Evolutionary conservation across 2,113 vertebrate genomes (phyloP).

Genomic region (Propithecus coquereli): DNA sequence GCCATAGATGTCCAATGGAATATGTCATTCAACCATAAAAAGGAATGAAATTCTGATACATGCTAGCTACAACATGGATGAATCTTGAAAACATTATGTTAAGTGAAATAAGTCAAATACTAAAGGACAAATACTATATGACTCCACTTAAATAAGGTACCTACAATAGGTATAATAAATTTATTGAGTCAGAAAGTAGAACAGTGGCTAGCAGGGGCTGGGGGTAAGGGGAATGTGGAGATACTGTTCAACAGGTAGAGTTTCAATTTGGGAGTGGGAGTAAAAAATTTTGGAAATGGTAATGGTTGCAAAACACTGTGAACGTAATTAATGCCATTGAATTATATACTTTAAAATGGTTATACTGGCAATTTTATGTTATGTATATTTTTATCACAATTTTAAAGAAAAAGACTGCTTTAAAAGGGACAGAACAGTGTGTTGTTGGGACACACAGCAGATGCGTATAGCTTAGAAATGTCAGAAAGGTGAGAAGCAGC

Average conservation of each 20-base stretch:
- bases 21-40: background rate
- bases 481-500: background rate
- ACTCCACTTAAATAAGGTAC: background rate
- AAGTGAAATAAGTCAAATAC: background rate
- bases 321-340: background rate
- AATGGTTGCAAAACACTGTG: background rate
- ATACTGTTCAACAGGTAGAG: background rate
- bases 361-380: background rate
- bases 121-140: background rate
- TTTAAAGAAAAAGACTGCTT: background rate
- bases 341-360: background rate
- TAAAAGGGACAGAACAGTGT: background rate
- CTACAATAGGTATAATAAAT: background rate
- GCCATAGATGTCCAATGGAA: background rate
- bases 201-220: background rate
- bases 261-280: background rate
- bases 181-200: background rate
- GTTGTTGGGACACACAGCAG: background rate
- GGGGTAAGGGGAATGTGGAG: background rate
- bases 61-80: background rate
- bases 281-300: background rate
- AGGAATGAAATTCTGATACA: background rate
- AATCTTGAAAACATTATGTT: background rate
- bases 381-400: background rate
- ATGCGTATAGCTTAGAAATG: background rate